A percentile compares a stretch with the other conserved stretches of the same genome.
These are phyloP conservation scores for Vannuccia rotundouncinata DNA, from an alignment of 2,888 invertebrate genomes.

Conservation along the genomic window DNA sequence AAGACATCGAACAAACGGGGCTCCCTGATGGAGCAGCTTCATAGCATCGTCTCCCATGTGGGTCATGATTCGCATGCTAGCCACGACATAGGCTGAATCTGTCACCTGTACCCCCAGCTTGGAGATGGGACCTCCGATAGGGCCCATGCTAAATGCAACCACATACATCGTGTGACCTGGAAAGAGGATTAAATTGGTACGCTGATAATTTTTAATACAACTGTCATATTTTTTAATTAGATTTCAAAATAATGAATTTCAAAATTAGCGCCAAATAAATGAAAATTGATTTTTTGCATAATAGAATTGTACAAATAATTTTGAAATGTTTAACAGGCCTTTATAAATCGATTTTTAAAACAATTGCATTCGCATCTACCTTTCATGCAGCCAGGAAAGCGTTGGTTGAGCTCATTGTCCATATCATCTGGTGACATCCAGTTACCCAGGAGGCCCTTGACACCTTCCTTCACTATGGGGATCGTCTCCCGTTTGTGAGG, in stretches of 20 bases:
- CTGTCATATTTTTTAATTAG: no score
- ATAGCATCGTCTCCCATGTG: slow-evolving; percentile 42
- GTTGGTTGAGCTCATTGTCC: slow-evolving; percentile 40
- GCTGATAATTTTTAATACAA: neutral
- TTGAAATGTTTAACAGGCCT: no score
- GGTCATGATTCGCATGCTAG: slow-evolving; percentile 46
- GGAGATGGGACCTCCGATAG: slow-evolving; percentile 44
- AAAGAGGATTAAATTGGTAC: neutral
- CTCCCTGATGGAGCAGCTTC: slow-evolving; percentile 42
- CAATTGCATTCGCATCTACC: no score
- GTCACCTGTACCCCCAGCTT: slow-evolving; percentile 46
- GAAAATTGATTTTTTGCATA: no score
- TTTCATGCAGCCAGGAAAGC: slow-evolving; percentile 46
- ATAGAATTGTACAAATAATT: no score
- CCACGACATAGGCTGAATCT: slow-evolving; percentile 46
- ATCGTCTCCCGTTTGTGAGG: slow-evolving; percentile 42
- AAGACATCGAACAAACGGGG: slow-evolving; percentile 44
- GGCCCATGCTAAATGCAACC: slow-evolving; percentile 47
- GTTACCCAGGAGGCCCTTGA: slow-evolving; percentile 43
- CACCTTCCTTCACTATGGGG: slow-evolving; percentile 42
- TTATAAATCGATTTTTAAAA: no score
- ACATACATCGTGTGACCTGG: slow-evolving; percentile 46
- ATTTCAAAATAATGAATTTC: no score
- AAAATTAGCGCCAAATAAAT: no score
- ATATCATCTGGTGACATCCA: slow-evolving; percentile 44